Evolutionary conservation across 2,888 invertebrate genomes (phyloP), one percentile per base, ranked within the genome.

Genomic region (Patella pellucida): DNA sequence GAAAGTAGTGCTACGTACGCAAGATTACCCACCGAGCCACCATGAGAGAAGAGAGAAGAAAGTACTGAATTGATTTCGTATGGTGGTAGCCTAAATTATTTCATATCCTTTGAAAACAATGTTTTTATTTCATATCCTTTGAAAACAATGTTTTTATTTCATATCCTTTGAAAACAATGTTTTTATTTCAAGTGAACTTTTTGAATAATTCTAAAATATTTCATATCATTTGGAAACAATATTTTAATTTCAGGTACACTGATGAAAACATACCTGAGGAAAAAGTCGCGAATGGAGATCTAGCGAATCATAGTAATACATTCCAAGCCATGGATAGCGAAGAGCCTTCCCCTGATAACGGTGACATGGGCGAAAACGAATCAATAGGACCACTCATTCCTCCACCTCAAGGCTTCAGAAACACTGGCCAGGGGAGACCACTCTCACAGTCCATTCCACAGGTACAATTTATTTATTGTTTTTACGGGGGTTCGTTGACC

Each of bases 401-500:
- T 41, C 87, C 87, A 56, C 87, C 87, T 27, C 86, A 86, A 73
- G 86, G 84, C 27, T 87, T 87, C 79, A 72, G 87, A 73, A 85
- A 84, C 41, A 82, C 80, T 4, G 75, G 81, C n/a, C 80, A 80
- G 11, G 82, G 83, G 72, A 80, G 83, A 69, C 82, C 83, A 74
- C 80, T 87, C 68, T 83, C 85, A 56, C 87, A 87, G 79, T 86
- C 86, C 9, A 72, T 87, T 52, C 86, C 87, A 69, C 87, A 87
- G 84, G 87, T 87, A 77, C 78, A 78, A 70, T 41, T 9, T 41
- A 41, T 0, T 41, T 41, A 41, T 41, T 41, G 1, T 27, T 68
- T 11, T 69, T 23, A 19, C 11, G 2, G 5, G 51, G 41, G 41
- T 41, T 41, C 7, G 1, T 9, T 41, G 41, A 9, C 9, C 9